These are phyloP conservation scores for Hypotaenidia okinawae DNA, from an alignment of 2,797 vertebrate species.

Conservation along the genomic window DNA sequence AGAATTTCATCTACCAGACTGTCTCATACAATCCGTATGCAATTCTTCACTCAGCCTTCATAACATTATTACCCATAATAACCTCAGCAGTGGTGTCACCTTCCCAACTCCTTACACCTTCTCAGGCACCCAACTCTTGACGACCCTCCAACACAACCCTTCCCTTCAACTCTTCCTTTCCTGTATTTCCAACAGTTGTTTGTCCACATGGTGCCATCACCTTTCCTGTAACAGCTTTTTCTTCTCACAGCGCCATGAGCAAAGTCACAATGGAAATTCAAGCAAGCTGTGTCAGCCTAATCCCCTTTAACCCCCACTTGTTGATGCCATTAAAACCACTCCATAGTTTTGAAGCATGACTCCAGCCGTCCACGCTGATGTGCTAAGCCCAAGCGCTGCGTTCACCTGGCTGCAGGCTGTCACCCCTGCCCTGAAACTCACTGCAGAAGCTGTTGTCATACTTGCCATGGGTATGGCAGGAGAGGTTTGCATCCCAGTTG, in stretches of 20 bases:
- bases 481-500: neutral
- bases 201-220: accelerated
- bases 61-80: neutral
- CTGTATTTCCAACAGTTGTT: neutral
- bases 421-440: neutral
- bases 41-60: neutral
- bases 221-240: neutral
- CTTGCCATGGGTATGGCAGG: neutral
- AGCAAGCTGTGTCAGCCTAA: neutral
- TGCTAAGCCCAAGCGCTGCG: accelerated
- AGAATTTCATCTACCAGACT: neutral
- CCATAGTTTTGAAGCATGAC: neutral
- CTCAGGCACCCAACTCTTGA: neutral
- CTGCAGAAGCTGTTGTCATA: neutral
- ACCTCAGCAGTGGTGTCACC: neutral
- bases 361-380: neutral
- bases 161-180: neutral
- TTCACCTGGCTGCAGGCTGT: neutral
- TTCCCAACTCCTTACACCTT: neutral
- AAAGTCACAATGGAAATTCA: neutral
- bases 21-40: neutral
- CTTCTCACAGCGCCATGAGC: neutral
- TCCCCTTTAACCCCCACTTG: neutral
- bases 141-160: neutral
- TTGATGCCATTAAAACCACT: neutral